Evolutionary conservation across 2,888 invertebrate genomes (phyloP).

Genomic region (Pristionchus arcanus): DNA sequence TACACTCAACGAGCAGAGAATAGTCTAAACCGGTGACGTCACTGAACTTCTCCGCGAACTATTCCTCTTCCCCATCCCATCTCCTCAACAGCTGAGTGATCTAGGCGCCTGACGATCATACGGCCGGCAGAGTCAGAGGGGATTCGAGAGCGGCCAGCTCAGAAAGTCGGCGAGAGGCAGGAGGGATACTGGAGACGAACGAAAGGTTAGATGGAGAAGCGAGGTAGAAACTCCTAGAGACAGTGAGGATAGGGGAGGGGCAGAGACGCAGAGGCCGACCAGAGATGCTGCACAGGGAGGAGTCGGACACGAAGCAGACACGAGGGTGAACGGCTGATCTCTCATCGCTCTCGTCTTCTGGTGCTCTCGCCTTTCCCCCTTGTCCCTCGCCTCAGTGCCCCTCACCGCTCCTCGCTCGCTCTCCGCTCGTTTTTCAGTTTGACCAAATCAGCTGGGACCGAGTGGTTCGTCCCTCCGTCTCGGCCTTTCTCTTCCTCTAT

Average conservation of each 20-base stretch:
- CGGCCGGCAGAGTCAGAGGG: background rate
- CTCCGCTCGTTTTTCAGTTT: conserved; percentile 44
- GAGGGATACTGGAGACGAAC: background rate
- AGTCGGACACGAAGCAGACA: background rate
- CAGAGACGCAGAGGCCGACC: background rate
- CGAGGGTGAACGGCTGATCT: conserved; percentile 35
- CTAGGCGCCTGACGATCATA: conserved; percentile 40
- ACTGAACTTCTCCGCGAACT: conserved; percentile 27
- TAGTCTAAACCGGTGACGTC: background rate
- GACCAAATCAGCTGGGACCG: conserved; percentile 49
- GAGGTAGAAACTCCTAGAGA: background rate
- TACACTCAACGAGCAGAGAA: conserved; percentile 1
- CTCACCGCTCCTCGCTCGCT: too few relatives aligned
- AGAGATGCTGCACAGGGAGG: background rate
- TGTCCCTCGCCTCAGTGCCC: conserved; percentile 7
- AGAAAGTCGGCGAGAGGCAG: background rate
- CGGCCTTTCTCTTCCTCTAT: background rate
- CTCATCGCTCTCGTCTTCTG: background rate
- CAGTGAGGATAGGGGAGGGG: background rate
- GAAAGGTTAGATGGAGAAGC: background rate
- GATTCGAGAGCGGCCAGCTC: background rate
- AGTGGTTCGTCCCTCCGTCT: conserved; percentile 9
- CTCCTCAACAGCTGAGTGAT: conserved; percentile 28
- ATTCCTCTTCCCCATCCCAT: background rate
- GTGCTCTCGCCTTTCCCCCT: background rate